phyloP scores from a whole-genome alignment of 2,888 invertebrate species.

The Leuctra nigra region DNA sequence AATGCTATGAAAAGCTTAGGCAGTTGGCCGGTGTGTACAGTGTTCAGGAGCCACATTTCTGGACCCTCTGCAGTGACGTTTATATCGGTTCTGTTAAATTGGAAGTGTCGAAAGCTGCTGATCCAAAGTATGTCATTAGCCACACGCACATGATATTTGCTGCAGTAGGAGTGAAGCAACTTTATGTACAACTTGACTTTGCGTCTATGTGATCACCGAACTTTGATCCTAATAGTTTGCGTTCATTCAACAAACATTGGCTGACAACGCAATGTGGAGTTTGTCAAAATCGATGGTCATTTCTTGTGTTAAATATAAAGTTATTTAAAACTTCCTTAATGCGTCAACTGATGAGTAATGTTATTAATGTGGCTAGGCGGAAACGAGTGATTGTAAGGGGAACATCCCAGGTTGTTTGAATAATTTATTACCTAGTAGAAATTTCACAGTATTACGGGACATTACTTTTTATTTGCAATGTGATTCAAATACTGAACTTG shows the following conservation, averaged over 20 bases:
- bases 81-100: constrained; percentile 90
- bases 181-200: constrained; percentile 91
- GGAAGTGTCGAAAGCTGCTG: constrained; percentile 90
- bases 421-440: too few relatives aligned
- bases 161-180: constrained; percentile 82
- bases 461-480: too few relatives aligned
- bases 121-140: constrained; percentile 85
- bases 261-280: constrained; percentile 15
- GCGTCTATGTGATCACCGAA: constrained; percentile 61
- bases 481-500: too few relatives aligned
- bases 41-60: constrained; percentile 96
- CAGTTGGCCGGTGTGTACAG: constrained; percentile 89
- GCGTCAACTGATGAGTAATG: background rate
- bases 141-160: constrained; percentile 93
- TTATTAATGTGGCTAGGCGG: too few relatives aligned
- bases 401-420: too few relatives aligned
- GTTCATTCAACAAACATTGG: background rate
- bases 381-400: too few relatives aligned
- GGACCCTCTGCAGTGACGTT: constrained; percentile 93
- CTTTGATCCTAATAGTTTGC: background rate
- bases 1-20: constrained; percentile 83
- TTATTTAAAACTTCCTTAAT: background rate
- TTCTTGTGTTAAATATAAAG: background rate
- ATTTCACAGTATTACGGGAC: too few relatives aligned
- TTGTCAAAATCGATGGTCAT: constrained; percentile 20